Base-by-base conservation (phyloP, 2,113 vertebrate genomes). In the Hydrolagus affinis region DNA sequence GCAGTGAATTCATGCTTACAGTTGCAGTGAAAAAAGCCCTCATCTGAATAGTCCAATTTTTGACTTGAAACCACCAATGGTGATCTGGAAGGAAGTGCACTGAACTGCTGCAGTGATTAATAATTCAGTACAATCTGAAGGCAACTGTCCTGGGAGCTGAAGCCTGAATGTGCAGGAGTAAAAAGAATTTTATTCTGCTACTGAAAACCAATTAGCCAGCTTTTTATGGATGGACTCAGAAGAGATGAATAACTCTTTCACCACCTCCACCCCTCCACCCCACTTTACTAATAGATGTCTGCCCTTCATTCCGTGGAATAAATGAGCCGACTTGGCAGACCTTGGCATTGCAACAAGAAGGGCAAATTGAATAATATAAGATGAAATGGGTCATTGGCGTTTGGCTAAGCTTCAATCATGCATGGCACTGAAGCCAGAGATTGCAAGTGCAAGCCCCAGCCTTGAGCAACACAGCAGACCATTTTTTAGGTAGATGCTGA, bases 51-150 rank as follows among this genome's bases (percentile, higher is more conserved):
- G 44, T 44, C 1, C 44, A 44, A 44, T 44, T 44, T 44, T 44
- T 44, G 44, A 44, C 44, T 9, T 32, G 6, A 83, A 66, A 30
- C 62, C 14, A 32, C 60, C 28, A 66, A 30, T 30, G 25, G 62
- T 60, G 9, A 21, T 19, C 32, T 66, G 19, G 8, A 17, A 59
- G 15, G 21, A 66, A 14, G 15, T 30, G 4, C n/a, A 83, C 8
- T 11, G 60, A 66, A 83, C 28, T 9, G 32, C 78, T 21, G 25
- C 78, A 83, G 28, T 83, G 78, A 83, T 83, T 66, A 83, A 83
- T 83, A 83, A 30, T 83, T 66, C 60, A 83, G 78, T 23, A 30
- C 60, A 68, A 64, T 11, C 60, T 83, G 1, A 6, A 44, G 44
- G 66, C 60, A 83, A 32, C 60, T 30, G 25, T 62, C 9, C 14